Evolutionary conservation across 2,888 invertebrate genomes (phyloP).

Genomic region (Lithophane ornitopus): DNA sequence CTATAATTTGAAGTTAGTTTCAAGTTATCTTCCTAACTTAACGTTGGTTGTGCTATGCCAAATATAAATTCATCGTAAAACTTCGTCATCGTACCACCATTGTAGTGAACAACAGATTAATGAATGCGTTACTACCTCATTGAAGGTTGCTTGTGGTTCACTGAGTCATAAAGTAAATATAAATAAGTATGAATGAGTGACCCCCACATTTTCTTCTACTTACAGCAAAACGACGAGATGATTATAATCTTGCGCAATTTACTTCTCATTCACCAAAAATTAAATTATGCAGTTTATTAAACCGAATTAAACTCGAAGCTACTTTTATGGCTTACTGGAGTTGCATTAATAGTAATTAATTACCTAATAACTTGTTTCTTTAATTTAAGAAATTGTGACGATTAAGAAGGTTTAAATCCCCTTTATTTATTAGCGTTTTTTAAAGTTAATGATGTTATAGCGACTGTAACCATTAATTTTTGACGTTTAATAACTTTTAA

Average conservation of each 20-base stretch:
- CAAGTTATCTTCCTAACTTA: not conserved
- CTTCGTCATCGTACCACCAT: constrained; percentile 19
- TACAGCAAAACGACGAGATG: constrained; percentile 21
- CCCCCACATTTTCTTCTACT: constrained; percentile 42
- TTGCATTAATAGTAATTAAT: not conserved
- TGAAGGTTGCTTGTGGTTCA: constrained; percentile 54
- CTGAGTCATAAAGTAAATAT: constrained; percentile 58
- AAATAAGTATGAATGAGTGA: constrained; percentile 33
- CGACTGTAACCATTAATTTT: too few species aligned
- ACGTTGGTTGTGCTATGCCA: not conserved
- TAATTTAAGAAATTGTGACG: too few species aligned
- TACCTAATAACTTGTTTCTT: not conserved
- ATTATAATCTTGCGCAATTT: constrained; percentile 9
- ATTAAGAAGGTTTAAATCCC: too few species aligned
- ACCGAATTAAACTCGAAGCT: not conserved
- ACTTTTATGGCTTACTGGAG: not conserved
- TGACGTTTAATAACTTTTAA: too few species aligned
- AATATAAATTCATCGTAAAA: not conserved
- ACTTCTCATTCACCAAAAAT: constrained; percentile 9
- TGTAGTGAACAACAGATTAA: constrained; percentile 46
- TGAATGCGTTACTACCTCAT: constrained; percentile 55
- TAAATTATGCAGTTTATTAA: not conserved
- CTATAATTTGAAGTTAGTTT: not conserved
- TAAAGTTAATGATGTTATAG: too few species aligned
- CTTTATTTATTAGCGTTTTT: too few species aligned